These are phyloP conservation scores for Machimus atricapillus DNA, from an alignment of 2,888 invertebrate species.

Conservation along the genomic window DNA sequence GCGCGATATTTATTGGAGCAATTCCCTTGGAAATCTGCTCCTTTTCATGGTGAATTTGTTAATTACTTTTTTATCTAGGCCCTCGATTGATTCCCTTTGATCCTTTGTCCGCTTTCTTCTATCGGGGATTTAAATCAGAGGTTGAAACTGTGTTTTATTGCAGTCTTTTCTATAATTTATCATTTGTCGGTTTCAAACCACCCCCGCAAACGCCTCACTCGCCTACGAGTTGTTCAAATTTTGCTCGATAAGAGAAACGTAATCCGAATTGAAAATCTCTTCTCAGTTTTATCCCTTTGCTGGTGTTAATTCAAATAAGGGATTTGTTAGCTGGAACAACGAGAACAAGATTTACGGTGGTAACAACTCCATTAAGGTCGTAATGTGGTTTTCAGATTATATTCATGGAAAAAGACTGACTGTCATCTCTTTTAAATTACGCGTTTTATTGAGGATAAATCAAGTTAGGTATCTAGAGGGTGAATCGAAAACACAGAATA, in stretches of 20 bases:
- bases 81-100: background rate
- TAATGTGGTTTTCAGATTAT: background rate
- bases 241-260: background rate
- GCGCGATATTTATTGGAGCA: background rate
- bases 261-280: background rate
- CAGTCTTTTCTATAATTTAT: background rate
- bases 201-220: background rate
- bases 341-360: background rate
- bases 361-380: background rate
- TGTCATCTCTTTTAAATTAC: background rate
- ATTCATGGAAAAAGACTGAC: background rate
- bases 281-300: background rate
- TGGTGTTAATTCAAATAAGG: background rate
- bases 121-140: background rate
- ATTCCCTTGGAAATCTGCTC: background rate
- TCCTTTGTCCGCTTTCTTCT: background rate
- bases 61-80: background rate
- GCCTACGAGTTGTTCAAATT: background rate
- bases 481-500: background rate
- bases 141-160: background rate
- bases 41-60: constrained; percentile 26
- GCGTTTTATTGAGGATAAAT: background rate
- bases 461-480: background rate
- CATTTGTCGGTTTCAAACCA: background rate
- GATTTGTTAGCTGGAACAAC: background rate